Evolutionary conservation across 1,140 invertebrate genomes (phyloP), one percentile per base, ranked within the genome.

Genomic region (Diprion similis): DNA sequence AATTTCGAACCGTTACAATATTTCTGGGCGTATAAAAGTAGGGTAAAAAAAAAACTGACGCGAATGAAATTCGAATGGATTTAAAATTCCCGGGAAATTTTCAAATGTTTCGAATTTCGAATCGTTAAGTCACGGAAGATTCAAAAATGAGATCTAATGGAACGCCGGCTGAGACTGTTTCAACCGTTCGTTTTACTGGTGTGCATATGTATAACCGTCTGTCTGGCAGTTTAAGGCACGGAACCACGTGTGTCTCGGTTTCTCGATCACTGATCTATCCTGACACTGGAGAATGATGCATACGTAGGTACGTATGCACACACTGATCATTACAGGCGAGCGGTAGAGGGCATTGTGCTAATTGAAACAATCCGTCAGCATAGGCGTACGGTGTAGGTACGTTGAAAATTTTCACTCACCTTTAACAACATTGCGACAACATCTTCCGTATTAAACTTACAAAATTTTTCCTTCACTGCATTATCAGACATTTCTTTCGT

Each of bases 401-500:
- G 17, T 45, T 13, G 10, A 71, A 18, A n/a, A 19, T 66, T 71
- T 78, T 78, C 70, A 78, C 84, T 85, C 71, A 88, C 86, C 81
- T 87, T 88, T 75, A 74, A 78, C 17, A 88, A 73, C 18, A 86
- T 65, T 1, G 73, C 72, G 17, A 86, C 46, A 59, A 88, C 85
- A 4, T 84, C 79, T 8, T 79, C 73, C 18, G 75, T 86, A 66
- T 48, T 79, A 85, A 86, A 88, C 70, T 73, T 79, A 11, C 82
- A 83, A 71, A 37, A 37, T 37, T 6, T 37, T 37, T 37, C 24
- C 24, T 6, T 37, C 24, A 37, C 24, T 1, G 24, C 24, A 37
- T 37, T 37, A 37, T 37, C 24, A 37, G 24, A 37, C 24, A 37
- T 37, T 37, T 37, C 24, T 37, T 37, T 37, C 24, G 24, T 37